phyloP scores from a whole-genome alignment of 1,140 invertebrate genomes.

The Leptinotarsa undecemlineata region DNA sequence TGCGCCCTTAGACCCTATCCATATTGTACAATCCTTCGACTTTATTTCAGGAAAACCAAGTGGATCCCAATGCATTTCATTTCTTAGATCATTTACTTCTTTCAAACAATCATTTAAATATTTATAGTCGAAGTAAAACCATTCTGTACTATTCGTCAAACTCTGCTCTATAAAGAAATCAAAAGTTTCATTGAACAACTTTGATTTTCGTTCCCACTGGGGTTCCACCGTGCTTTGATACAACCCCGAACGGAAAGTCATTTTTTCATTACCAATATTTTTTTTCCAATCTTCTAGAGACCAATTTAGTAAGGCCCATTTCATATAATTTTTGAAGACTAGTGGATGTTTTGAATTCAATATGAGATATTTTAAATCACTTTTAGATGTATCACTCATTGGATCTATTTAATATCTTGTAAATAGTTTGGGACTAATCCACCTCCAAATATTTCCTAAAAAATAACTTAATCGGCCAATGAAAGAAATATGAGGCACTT shows the following conservation, averaged over 20 bases:
- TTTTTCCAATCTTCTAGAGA: conserved; percentile 54
- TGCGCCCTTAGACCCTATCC: conserved; percentile 86
- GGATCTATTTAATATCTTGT: too few species aligned
- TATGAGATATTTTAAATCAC: not conserved
- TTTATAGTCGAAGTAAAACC: conserved; percentile 87
- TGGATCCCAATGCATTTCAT: conserved; percentile 70
- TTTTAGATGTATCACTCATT: too few species aligned
- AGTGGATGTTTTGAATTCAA: conserved; percentile 37
- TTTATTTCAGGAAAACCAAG: conserved; percentile 76
- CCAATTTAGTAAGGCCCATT: conserved; percentile 59
- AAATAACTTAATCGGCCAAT: too few species aligned
- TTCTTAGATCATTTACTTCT: conserved; percentile 62
- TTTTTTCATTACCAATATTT: conserved; percentile 52
- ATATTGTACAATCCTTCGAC: conserved; percentile 77
- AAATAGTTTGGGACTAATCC: too few species aligned
- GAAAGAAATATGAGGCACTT: too few species aligned
- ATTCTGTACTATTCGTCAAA: conserved; percentile 56
- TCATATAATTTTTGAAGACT: conserved; percentile 41
- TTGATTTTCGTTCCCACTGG: conserved; percentile 76
- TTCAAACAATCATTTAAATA: conserved; percentile 73
- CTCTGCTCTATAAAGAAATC: conserved; percentile 64
- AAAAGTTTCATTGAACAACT: conserved; percentile 61
- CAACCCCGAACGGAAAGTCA: conserved; percentile 58
- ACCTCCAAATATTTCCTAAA: too few species aligned
- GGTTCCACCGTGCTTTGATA: conserved; percentile 59